A percentile compares a stretch with the other conserved stretches of the same genome.
phyloP scores from a whole-genome alignment of 92 coral and sea anemone genomes.

The Actinernus sp. region DNA sequence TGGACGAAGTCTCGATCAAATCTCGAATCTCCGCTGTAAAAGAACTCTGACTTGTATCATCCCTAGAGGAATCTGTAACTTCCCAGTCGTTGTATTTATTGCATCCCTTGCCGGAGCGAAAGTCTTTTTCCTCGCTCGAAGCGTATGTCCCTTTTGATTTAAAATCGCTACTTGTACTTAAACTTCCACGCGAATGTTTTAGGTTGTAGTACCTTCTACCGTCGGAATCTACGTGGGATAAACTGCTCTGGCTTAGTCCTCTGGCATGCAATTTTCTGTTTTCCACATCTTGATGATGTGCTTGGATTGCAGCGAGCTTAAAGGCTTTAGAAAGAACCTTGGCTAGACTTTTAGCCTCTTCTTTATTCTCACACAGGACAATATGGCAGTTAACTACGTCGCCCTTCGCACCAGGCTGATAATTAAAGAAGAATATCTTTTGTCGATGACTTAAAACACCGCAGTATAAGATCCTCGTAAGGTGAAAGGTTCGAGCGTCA shows the following conservation, averaged over 20 bases:
- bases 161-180: slow-evolving; percentile 31
- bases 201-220: slow-evolving; percentile 40
- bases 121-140: slow-evolving; percentile 18
- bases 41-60: slow-evolving; percentile 40
- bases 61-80: slow-evolving; percentile 41
- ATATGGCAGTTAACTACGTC: slow-evolving; percentile 90
- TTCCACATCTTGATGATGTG: slow-evolving; percentile 78
- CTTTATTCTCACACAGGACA: slow-evolving; percentile 77
- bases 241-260: slow-evolving; percentile 77
- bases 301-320: slow-evolving; percentile 64
- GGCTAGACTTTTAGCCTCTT: slow-evolving; percentile 95
- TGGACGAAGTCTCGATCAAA: slow-evolving; percentile 39
- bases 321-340: slow-evolving; percentile 85
- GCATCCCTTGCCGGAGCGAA: slow-evolving; percentile 1
- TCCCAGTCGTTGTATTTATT: slow-evolving; percentile 27
- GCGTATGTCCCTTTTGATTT: slow-evolving; percentile 7
- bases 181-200: slow-evolving; percentile 46
- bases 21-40: slow-evolving; percentile 43
- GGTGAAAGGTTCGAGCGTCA: slow-evolving; percentile 70
- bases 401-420: slow-evolving; percentile 92
- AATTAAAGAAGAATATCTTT: slow-evolving; percentile 91
- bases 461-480: slow-evolving; percentile 85
- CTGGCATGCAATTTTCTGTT: slow-evolving; percentile 74
- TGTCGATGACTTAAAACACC: slow-evolving; percentile 89
- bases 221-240: slow-evolving; percentile 14